Evolutionary conservation across 2,888 invertebrate genomes (phyloP).

Genomic region (Agrochola macilenta): DNA sequence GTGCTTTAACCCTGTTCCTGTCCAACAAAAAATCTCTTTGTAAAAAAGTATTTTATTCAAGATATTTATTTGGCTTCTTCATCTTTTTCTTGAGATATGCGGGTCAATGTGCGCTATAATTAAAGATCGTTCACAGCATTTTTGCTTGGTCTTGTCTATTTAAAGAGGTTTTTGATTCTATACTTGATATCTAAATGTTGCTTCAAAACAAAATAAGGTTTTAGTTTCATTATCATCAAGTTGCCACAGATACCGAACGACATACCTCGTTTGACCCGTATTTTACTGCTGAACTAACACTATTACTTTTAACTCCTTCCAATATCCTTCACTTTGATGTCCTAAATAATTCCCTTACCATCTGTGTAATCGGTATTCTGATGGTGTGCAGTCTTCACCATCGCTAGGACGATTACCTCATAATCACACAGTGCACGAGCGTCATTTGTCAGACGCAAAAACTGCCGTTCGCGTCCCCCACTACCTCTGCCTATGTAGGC

Average conservation of each 20-base stretch:
- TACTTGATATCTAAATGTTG: neutral
- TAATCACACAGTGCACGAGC: slow-evolving; percentile 71
- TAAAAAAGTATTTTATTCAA: slow-evolving; percentile 20
- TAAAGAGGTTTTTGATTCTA: neutral
- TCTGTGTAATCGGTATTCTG: slow-evolving; percentile 10
- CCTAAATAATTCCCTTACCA: slow-evolving; percentile 5
- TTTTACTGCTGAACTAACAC: neutral
- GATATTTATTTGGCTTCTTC: slow-evolving; percentile 10
- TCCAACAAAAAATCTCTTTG: slow-evolving; percentile 39
- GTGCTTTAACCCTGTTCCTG: slow-evolving; percentile 23
- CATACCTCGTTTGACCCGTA: neutral
- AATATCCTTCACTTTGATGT: slow-evolving; percentile 4
- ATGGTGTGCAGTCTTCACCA: slow-evolving; percentile 8
- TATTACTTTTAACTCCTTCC: neutral
- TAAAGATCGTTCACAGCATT: neutral
- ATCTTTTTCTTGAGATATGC: neutral
- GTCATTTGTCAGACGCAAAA: slow-evolving; percentile 70
- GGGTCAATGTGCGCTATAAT: neutral
- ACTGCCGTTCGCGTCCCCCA: slow-evolving; percentile 19
- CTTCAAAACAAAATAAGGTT: neutral
- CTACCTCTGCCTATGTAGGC: slow-evolving; percentile 26
- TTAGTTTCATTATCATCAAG: neutral
- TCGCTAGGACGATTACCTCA: slow-evolving; percentile 70
- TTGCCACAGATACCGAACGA: too few species aligned
- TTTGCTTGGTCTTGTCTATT: neutral